Conservation (phyloP, 2,797 vertebrate genomes). For the Phrynocephalus guinanensis region DNA sequence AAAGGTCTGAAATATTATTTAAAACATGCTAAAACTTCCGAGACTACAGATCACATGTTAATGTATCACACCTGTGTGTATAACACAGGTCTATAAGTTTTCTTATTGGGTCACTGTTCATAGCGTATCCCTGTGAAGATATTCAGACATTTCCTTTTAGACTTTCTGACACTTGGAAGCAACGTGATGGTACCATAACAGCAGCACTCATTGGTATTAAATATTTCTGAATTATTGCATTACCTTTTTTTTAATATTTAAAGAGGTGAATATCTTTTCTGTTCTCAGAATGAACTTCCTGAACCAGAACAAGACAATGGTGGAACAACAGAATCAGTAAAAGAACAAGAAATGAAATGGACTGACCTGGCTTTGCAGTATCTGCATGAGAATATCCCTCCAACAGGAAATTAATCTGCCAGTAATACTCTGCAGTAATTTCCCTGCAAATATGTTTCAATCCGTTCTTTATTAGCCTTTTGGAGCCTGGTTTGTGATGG, state of each 20-base stretch:
- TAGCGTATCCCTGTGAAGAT: no score
- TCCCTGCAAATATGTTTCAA: conserved; percentile 21
- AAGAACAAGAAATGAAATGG: conserved; percentile 99
- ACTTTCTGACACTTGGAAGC: no score
- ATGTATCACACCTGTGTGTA: no score
- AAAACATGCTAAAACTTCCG: no score
- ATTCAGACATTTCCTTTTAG: no score
- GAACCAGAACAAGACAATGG: conserved; percentile 98
- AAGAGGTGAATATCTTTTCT: conserved; percentile 20
- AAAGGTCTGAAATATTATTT: no score
- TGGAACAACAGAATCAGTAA: conserved; percentile 94
- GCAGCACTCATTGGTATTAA: neutral
- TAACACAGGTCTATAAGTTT: no score
- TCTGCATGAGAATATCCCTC: conserved; percentile 93
- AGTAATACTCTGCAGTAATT: neutral
- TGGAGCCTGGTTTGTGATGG: conserved; percentile 29
- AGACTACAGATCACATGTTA: no score
- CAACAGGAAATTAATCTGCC: conserved; percentile 81
- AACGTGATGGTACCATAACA: no score
- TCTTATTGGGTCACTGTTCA: no score
- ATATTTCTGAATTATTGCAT: conserved; percentile 33
- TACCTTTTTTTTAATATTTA: neutral
- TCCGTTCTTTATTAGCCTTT: neutral
- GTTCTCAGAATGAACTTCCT: conserved; percentile 91
- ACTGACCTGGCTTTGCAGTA: conserved; percentile 94